Evolutionary conservation across 1,140 invertebrate species (phyloP), one percentile per base, ranked within the genome.

Genomic region (Protaetia brevitarsis): DNA sequence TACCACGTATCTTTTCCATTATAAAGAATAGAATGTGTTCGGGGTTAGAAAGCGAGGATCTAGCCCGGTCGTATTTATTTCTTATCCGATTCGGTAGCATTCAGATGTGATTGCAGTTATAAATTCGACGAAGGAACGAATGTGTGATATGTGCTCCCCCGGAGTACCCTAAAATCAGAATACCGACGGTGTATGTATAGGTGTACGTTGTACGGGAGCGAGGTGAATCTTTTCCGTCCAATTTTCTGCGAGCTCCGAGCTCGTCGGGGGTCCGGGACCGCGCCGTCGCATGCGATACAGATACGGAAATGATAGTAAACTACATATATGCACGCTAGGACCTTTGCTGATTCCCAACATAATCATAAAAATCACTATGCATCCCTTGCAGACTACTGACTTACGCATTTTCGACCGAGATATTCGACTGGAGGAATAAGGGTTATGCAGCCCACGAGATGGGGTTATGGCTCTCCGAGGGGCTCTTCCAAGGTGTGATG

Each of bases 381-480:
- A 76, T 75, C 59, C 67, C 64, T 63, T 13, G 16, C 29, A 64
- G 64, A 29, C n/a, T n/a, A n/a, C 57, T 65, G 67, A 68, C 67
- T 66, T 66, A 66, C 60, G 63, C 64, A 61, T 62, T 68, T 68
- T 68, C 36, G 56, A 58, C 59, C 21, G 36, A 60, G 66, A 28
- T 34, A 66, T 56, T 28, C 64, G 65, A 34, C 63, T 31, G n/a
- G n/a, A 64, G 68, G 64, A 69, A 76, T 77, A 76, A 78, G 76
- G 77, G 77, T 78, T 78, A 78, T 77, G 72, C 72, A 71, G 72
- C 76, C 76, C 77, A 67, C 64, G 73, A 74, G 75, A 77, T 76
- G 72, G 76, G 76, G 75, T 76, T 77, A 77, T 77, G 69, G 72
- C 71, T 77, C 75, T 77, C 76, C 11, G 65, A 64, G 73, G 76